Evolutionary conservation across 2,113 vertebrate genomes (phyloP), one percentile per base, ranked within the genome.

Genomic region (Natator depressus): DNA sequence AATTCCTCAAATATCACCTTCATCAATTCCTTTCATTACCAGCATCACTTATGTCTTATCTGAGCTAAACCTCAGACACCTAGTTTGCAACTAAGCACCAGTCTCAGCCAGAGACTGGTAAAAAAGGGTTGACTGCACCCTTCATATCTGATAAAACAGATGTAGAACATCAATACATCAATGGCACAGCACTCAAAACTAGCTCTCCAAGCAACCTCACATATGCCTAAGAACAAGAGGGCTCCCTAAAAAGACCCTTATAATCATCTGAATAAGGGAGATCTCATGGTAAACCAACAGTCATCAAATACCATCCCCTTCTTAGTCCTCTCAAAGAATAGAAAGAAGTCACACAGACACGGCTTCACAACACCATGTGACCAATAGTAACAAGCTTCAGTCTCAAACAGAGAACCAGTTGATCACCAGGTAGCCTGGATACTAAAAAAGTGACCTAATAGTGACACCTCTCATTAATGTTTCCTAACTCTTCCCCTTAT

Each of bases 91-190:
- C 27, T 76, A 17, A 72, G 46, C 46, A 19, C 35, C 35, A 12
- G 0, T 51, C 50, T 50, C 11, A 24, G 51, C 27, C 2, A 0
- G 46, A 59, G 76, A n/a, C 35, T 2, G 0, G 25, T 27, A 10
- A 16, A 27, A 27, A 11, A 31, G 2, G 0, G 2, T 35, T 5
- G 31, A 12, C 17, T 1, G 81, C 5, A 3, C 3, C 42, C 7
- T 0, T 27, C 24, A 1, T 42, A 31, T 22, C 31, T 1, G 4
- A 25, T 42, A 38, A 38, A 49, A 8, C 1, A 0, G 22, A 46
- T 13, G 22, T 46, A 46, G 6, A 72, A 27, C 75, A 78, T 49
- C 69, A 38, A 19, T 17, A 42, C 10, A 0, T 3, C 2, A 4
- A 8, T 3, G 2, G 65, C 84, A 8, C 79, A 8, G 42, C 51